Percentiles rank a stretch among this genome's conserved stretches.
Conservation (phyloP, 2,797 vertebrate species). For the Masticophis lateralis region DNA sequence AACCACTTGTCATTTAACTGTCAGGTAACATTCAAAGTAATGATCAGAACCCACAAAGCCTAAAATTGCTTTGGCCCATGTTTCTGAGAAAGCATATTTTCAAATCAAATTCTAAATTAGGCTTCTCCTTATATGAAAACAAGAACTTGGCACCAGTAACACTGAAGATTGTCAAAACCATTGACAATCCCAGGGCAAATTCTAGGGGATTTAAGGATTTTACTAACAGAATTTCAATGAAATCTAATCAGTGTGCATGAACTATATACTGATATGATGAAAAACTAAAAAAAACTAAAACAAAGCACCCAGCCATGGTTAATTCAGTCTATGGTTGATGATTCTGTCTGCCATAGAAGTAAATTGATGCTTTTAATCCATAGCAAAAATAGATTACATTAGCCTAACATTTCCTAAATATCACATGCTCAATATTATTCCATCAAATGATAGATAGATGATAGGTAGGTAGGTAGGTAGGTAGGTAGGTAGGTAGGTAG, state of each 20-base stretch:
- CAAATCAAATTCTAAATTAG: background rate
- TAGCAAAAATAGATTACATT: no score
- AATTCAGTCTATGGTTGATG: background rate
- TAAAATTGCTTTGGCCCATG: background rate
- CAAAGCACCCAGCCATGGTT: background rate
- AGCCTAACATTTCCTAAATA: background rate
- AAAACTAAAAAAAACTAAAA: background rate
- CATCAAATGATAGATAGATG: background rate
- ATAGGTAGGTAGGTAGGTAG: no score
- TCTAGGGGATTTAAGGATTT: constrained; percentile 7
- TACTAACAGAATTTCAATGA: background rate
- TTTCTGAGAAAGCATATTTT: background rate
- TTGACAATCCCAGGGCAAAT: background rate
- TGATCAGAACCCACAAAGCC: background rate
- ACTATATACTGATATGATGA: background rate
- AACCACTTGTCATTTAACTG: background rate
- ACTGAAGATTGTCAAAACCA: background rate
- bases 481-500: no score
- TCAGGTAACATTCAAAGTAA: constrained; percentile 17
- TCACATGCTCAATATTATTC: background rate
- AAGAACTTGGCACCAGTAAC: background rate
- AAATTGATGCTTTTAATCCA: background rate
- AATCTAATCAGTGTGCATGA: background rate
- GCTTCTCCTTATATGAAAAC: background rate
- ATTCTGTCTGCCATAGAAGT: background rate